Conservation (phyloP, 1,140 invertebrate genomes). For the Drosophila nasuta region DNA sequence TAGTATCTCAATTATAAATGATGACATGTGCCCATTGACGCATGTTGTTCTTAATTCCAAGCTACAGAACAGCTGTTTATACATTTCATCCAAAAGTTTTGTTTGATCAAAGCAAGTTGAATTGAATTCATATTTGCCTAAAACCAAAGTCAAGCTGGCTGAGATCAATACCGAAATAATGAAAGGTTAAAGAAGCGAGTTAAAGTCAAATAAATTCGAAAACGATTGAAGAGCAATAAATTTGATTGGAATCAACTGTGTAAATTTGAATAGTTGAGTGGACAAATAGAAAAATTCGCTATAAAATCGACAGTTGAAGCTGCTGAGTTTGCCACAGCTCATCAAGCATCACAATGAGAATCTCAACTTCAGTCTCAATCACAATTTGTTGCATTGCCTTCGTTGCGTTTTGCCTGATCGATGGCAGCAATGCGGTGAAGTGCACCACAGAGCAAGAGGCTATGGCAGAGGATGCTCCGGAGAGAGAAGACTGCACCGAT, state of each 20-base stretch:
- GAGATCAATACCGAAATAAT: background rate
- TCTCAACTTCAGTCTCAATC: background rate
- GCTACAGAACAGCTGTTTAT: constrained; percentile 8
- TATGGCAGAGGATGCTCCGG: background rate
- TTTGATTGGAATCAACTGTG: background rate
- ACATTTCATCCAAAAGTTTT: constrained; percentile 4
- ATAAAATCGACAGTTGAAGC: background rate
- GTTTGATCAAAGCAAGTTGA: background rate
- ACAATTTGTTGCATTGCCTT: background rate
- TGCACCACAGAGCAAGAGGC: background rate
- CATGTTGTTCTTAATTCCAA: no score
- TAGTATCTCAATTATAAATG: no score
- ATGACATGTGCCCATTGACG: no score
- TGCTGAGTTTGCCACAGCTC: background rate
- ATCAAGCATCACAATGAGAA: background rate
- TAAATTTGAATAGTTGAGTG: background rate
- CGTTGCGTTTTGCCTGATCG: background rate
- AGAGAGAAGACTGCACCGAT: background rate
- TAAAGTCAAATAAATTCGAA: no score
- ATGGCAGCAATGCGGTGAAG: background rate
- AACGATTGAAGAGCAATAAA: no score
- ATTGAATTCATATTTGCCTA: background rate
- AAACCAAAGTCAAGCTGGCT: constrained; percentile 5
- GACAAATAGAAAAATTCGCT: background rate
- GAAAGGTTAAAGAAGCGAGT: no score